Evolutionary conservation across 2,797 vertebrate species (phyloP), one percentile per base, ranked within the genome.

Genomic region (Darevskia mixta): DNA sequence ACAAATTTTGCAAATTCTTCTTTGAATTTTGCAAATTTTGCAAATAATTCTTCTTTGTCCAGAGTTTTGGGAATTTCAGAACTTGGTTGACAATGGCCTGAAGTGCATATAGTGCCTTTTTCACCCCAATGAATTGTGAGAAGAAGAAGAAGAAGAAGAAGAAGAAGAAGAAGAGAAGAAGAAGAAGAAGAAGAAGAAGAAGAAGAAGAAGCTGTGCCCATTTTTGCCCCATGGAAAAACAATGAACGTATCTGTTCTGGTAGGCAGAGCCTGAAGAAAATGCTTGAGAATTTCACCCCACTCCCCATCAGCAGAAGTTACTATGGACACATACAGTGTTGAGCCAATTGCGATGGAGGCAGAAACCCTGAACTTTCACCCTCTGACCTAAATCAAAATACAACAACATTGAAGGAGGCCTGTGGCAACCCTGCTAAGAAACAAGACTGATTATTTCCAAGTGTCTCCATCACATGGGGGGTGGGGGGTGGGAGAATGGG

Each of bases 361-460:
- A 67, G 79, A 91, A 35, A 7, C 82, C 67, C 41, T 55, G 91
- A 91, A 2, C 64, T 94, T 90, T 80, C 81, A 88, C 75, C 66
- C 79, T 67, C 9, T 41, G 82, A 90, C 18, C 18, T 75, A 66
- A 83, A 84, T 92, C 78, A 79, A 89, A 92, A 88, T 71, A 5
- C 85, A 90, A 82, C 87, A 87, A 2, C 4, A 7, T 17, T 87
- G 77, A 61, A 91, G 80, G 82, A 89, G 87, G 23, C 72, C 79
- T 85, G 82, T 66, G 45, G 67, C 55, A 88, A 88, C 32, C 61
- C 72, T 67, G 87, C 41, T 71, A 82, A 88, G 61, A 10, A 88
- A 82, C 35, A 83, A 78, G 72, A 45, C 86, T 69, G n/a, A 92
- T n/a, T 91, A 79, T 81, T 91, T 93, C 8, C 80, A 82, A 35